Conservation (phyloP, 2,113 vertebrate species). For the Odocoileus virginianus region DNA sequence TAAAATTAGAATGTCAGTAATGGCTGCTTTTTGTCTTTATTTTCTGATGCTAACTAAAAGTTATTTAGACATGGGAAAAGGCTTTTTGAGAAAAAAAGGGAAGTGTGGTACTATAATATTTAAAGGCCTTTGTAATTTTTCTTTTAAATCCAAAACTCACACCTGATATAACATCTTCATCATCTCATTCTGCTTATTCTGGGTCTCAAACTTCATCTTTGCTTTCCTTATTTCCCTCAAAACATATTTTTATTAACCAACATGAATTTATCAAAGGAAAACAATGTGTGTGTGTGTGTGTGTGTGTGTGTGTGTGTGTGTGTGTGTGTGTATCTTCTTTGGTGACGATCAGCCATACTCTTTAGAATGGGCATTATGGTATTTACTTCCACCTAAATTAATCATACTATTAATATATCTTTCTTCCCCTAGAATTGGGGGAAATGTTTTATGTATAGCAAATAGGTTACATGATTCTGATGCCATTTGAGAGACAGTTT, state of each 20-base stretch:
- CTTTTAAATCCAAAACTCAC: neutral
- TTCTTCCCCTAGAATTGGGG: neutral
- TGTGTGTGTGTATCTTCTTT: neutral
- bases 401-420: neutral
- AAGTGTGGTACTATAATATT: neutral
- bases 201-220: neutral
- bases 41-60: neutral
- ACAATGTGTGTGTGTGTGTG: neutral
- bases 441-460: neutral
- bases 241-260: slow-evolving; percentile 20
- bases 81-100: neutral
- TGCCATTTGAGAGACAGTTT: neutral
- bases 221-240: neutral
- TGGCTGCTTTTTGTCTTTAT: neutral
- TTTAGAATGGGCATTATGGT: neutral
- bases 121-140: neutral
- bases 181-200: neutral
- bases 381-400: neutral
- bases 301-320: neutral
- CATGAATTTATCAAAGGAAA: neutral
- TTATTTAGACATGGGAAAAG: neutral
- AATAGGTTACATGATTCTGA: neutral
- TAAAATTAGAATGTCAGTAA: slow-evolving; percentile 9
- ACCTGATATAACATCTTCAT: neutral
- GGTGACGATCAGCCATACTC: neutral